Percentiles rank a stretch among this genome's conserved stretches.
These are phyloP conservation scores for Hemichromis elongatus DNA, from an alignment of 2,113 vertebrate genomes.

Conservation along the genomic window DNA sequence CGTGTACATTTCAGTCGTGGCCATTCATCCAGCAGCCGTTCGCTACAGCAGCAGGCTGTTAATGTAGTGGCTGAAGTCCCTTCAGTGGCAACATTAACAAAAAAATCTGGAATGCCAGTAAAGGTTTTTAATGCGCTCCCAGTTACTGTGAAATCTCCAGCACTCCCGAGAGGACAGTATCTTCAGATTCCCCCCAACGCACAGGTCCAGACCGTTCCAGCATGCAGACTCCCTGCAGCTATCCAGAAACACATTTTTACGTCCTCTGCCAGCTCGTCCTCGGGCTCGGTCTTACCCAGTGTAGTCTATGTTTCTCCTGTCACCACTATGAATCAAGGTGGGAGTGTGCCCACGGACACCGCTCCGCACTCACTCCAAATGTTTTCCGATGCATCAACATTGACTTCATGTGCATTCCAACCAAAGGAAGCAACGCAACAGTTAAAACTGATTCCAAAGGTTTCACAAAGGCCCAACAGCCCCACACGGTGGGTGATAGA, in stretches of 20 bases:
- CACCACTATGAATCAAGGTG: conserved; percentile 69
- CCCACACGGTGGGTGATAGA: conserved; percentile 85
- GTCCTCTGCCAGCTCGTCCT: conserved; percentile 29
- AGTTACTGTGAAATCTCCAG: conserved; percentile 57
- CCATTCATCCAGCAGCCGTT: neutral
- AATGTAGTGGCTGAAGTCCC: conserved; percentile 31
- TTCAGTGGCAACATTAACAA: conserved; percentile 24
- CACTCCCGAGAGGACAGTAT: conserved; percentile 75
- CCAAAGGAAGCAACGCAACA: conserved; percentile 9
- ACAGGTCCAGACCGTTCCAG: conserved; percentile 77
- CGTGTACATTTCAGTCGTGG: neutral
- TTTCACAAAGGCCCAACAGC: conserved; percentile 40
- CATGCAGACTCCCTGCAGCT: conserved; percentile 72
- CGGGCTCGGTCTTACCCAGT: conserved; percentile 48
- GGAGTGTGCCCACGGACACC: conserved; percentile 34
- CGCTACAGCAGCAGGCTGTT: neutral
- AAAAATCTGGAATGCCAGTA: conserved; percentile 41
- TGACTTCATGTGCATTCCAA: neutral
- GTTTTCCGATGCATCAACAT: conserved; percentile 31
- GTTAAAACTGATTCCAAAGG: conserved; percentile 38
- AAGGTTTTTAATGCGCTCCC: conserved; percentile 48
- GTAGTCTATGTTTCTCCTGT: conserved; percentile 81
- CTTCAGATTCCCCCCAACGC: conserved; percentile 82
- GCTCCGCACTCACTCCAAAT: conserved; percentile 25
- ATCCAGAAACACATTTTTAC: conserved; percentile 78